Percentiles rank a stretch among this genome's conserved stretches.
These are phyloP conservation scores for Lucifuga dentata DNA, from an alignment of 2,113 vertebrate species.

Conservation along the genomic window DNA sequence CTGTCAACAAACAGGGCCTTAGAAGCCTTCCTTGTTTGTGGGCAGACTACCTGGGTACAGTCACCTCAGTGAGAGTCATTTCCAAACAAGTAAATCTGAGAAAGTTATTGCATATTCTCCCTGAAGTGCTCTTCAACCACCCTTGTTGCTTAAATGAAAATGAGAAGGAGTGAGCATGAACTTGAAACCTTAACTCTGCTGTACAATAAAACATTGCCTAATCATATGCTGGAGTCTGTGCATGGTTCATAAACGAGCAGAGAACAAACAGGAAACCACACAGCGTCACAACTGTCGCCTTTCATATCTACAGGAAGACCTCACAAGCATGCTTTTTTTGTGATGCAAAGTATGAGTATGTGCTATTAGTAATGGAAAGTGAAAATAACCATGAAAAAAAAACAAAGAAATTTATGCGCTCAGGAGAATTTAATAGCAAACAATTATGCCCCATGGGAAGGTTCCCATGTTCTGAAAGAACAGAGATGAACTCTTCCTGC, in stretches of 20 bases:
- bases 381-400: constrained; percentile 4
- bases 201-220: not conserved
- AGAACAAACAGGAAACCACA: constrained; percentile 77
- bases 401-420: not conserved
- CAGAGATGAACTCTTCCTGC: constrained; percentile 51
- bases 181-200: constrained; percentile 3
- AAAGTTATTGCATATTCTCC: constrained; percentile 1
- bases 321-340: constrained; percentile 15
- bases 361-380: not conserved
- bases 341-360: not conserved
- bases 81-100: constrained; percentile 26
- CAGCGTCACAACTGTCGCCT: constrained; percentile 25
- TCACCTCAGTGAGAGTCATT: constrained; percentile 7
- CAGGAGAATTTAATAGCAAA: not conserved
- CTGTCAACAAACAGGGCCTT: constrained; percentile 20
- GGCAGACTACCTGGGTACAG: constrained; percentile 18
- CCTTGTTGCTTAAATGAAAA: not conserved
- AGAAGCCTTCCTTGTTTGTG: constrained; percentile 22
- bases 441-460: not conserved
- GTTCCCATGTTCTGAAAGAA: not conserved
- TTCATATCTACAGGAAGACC: constrained; percentile 31
- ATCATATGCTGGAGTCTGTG: not conserved
- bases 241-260: constrained; percentile 2
- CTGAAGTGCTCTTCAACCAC: not conserved
- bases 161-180: not conserved